These are phyloP conservation scores for Blennius ocellaris DNA, from an alignment of 2,113 vertebrate genomes.

Conservation along the genomic window DNA sequence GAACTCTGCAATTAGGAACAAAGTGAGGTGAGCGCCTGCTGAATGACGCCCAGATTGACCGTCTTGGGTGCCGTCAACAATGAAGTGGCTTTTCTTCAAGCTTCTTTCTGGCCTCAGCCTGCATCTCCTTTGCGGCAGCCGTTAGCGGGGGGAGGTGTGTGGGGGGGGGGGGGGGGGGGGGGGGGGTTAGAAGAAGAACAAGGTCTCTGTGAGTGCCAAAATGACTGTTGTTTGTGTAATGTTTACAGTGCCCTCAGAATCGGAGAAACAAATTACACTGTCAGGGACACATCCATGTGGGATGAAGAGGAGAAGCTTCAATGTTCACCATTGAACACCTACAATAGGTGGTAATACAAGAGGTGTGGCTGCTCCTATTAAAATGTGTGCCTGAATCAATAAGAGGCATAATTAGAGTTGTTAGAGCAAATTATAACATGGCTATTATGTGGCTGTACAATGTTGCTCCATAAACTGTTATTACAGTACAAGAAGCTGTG, in stretches of 20 bases:
- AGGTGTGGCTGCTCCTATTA: conserved; percentile 99
- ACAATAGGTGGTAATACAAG: conserved; percentile 98
- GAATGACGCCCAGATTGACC: conserved; percentile 82
- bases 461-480: conserved; percentile 98
- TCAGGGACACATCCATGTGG: conserved; percentile 93
- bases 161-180: conserved; percentile 16
- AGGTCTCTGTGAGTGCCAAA: conserved; percentile 82
- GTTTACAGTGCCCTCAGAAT: conserved; percentile 93
- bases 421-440: conserved; percentile 99
- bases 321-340: conserved; percentile 98
- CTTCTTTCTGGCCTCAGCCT: conserved; percentile 60
- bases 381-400: conserved; percentile 99
- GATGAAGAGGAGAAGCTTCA: conserved; percentile 92
- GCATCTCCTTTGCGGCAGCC: conserved; percentile 51
- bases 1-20: conserved; percentile 84
- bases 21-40: conserved; percentile 70
- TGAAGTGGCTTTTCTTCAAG: conserved; percentile 71
- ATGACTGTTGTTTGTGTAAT: conserved; percentile 89
- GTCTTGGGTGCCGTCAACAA: conserved; percentile 81
- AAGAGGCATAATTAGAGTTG: conserved; percentile 99
- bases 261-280: conserved; percentile 93
- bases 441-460: conserved; percentile 97
- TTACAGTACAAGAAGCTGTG: conserved; percentile 91
- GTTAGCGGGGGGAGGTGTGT: conserved; percentile 9
- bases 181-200: conserved; percentile 17